Conservation (phyloP, 2,797 vertebrate genomes). For the Pseudochromis fuscus region DNA sequence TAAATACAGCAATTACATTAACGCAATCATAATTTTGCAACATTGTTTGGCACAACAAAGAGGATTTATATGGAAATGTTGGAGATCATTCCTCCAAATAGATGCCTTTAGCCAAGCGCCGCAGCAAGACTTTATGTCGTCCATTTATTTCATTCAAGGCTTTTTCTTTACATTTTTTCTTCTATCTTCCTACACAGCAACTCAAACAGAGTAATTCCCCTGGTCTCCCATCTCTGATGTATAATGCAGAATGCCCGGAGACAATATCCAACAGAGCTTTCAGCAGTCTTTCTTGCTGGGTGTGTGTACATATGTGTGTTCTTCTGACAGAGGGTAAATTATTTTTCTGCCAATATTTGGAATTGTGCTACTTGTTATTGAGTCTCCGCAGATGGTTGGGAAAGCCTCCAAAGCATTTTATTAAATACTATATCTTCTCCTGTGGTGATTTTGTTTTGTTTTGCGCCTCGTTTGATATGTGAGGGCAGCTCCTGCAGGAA, state of each 20-base stretch:
- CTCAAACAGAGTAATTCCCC: conserved; percentile 46
- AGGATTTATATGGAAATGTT: conserved; percentile 4
- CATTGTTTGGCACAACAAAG: neutral
- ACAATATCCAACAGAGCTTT: conserved; percentile 49
- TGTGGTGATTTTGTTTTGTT: conserved; percentile 37
- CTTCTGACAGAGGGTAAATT: conserved; percentile 34
- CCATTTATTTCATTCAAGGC: neutral
- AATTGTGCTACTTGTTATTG: conserved; percentile 33
- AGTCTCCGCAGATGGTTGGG: conserved; percentile 39
- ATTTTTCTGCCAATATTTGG: conserved; percentile 56
- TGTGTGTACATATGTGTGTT: too few relatives aligned
- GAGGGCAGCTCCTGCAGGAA: conserved; percentile 43
- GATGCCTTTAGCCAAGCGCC: neutral
- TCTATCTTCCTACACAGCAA: conserved; percentile 37
- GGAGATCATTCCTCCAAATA: neutral
- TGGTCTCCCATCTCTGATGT: conserved; percentile 53
- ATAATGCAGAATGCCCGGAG: conserved; percentile 55
- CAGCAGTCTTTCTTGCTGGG: conserved; percentile 22
- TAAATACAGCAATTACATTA: neutral
- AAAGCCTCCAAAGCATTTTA: conserved; percentile 54
- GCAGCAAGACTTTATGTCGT: neutral
- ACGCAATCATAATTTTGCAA: neutral
- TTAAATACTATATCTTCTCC: conserved; percentile 35
- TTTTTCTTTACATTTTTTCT: conserved; percentile 5
- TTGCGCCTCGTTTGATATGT: conserved; percentile 20